Conservation (phyloP, 2,888 invertebrate species). For the Zaprionus lineosus region DNA sequence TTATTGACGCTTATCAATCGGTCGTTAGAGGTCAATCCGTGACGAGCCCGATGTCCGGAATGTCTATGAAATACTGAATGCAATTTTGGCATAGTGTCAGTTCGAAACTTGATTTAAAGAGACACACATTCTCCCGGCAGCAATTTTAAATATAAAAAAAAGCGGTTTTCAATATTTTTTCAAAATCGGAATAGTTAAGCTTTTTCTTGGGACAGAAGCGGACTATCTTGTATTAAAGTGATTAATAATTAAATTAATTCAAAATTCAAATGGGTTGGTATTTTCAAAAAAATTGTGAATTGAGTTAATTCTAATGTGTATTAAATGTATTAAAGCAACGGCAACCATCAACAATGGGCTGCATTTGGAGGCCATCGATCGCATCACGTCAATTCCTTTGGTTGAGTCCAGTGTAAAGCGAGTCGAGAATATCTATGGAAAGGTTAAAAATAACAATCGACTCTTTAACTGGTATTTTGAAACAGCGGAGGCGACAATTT, state of each 20-base stretch:
- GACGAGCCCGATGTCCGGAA: constrained; percentile 25
- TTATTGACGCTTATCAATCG: constrained; percentile 48
- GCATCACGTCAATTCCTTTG: constrained; percentile 91
- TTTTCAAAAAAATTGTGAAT: not conserved
- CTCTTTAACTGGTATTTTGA: constrained; percentile 90
- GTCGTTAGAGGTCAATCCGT: constrained; percentile 50
- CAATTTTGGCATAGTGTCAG: constrained; percentile 55
- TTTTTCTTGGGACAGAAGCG: constrained; percentile 22
- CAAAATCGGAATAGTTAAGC: constrained; percentile 23
- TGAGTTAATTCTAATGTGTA: not conserved
- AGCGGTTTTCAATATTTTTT: no score
- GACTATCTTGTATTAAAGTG: no score
- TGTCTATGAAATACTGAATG: constrained; percentile 24
- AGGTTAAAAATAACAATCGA: constrained; percentile 89
- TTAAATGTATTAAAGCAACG: constrained; percentile 46
- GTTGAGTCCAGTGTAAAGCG: constrained; percentile 90
- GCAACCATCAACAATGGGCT: constrained; percentile 73
- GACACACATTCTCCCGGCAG: constrained; percentile 29
- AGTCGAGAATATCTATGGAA: constrained; percentile 89
- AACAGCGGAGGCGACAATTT: constrained; percentile 89
- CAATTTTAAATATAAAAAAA: not conserved
- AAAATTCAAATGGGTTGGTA: constrained; percentile 60
- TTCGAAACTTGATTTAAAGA: constrained; percentile 44
- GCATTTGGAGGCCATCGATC: constrained; percentile 88
- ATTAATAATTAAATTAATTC: not conserved